These are phyloP conservation scores for Sorex araneus DNA, from an alignment of 2,113 vertebrate species.

Conservation along the genomic window DNA sequence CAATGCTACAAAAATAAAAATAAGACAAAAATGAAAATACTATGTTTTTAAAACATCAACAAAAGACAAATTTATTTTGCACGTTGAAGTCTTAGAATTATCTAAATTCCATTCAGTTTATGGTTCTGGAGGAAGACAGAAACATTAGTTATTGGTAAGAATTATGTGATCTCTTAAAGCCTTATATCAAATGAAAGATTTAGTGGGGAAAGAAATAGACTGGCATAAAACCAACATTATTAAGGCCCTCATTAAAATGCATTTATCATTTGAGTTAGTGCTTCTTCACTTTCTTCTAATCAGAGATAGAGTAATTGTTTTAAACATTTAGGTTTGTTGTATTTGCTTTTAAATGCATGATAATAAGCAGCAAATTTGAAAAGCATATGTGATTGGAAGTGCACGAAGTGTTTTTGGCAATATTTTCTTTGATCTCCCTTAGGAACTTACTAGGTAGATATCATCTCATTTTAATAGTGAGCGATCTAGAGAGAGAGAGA, in stretches of 20 bases:
- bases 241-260: background rate
- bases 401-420: background rate
- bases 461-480: background rate
- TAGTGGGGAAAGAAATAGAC: slow-evolving; percentile 8
- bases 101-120: background rate
- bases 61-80: slow-evolving; percentile 8
- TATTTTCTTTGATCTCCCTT: background rate
- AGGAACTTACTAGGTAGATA: background rate
- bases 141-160: background rate
- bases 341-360: background rate
- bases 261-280: background rate
- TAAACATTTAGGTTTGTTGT: slow-evolving; percentile 15
- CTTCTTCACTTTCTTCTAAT: slow-evolving; percentile 7
- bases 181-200: slow-evolving; percentile 21
- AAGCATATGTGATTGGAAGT: background rate
- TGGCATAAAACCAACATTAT: slow-evolving; percentile 49
- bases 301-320: background rate
- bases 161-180: slow-evolving; percentile 30
- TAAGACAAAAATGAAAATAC: too few relatives aligned
- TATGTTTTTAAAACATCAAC: slow-evolving; percentile 17
- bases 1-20: too few relatives aligned
- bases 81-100: background rate
- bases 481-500: too few relatives aligned
- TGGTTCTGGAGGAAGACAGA: background rate
- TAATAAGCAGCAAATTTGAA: background rate